Evolutionary conservation across 2,888 invertebrate species (phyloP).

Genomic region (Drosophila bunnanda): DNA sequence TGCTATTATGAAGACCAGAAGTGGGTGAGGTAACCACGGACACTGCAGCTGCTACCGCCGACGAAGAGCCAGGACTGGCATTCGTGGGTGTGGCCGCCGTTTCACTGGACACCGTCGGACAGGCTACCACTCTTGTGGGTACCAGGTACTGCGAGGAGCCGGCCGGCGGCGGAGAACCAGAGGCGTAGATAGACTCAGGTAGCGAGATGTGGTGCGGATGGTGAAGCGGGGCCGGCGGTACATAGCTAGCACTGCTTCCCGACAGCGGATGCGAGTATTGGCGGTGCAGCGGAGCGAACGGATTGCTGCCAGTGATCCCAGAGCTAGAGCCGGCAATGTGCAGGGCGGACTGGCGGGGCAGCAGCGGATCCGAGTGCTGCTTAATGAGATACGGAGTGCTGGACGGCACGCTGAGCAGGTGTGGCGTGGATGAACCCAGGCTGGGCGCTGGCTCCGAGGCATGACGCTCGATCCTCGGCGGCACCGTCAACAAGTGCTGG

Average conservation of each 20-base stretch:
- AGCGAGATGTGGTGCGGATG: conserved; percentile 83
- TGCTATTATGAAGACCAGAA: conserved; percentile 58
- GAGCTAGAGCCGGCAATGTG: conserved; percentile 56
- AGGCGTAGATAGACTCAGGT: conserved; percentile 83
- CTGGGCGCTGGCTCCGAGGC: conserved; percentile 87
- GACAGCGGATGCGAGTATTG: conserved; percentile 86
- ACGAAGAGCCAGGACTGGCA: conserved; percentile 48
- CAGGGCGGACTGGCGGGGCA: conserved; percentile 86
- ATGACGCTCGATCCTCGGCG: conserved; percentile 86
- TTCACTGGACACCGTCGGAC: conserved; percentile 69
- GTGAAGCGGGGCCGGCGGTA: conserved; percentile 70
- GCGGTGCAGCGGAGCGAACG: conserved; percentile 84
- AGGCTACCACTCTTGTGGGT: conserved; percentile 69
- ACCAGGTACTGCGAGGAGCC: conserved; percentile 82
- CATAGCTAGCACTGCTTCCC: conserved; percentile 65
- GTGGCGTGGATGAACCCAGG: conserved; percentile 85
- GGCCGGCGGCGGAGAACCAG: conserved; percentile 81
- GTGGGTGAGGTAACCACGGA: conserved; percentile 66
- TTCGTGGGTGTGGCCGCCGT: conserved; percentile 65
- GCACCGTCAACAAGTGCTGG: conserved; percentile 85
- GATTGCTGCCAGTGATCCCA: conserved; percentile 64
- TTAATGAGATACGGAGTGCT: conserved; percentile 87
- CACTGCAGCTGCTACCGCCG: conserved; percentile 35
- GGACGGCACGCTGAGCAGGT: conserved; percentile 87
- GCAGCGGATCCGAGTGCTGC: conserved; percentile 88